These are phyloP conservation scores for Himalopsyche kuldschensis DNA, from an alignment of 2,888 invertebrate genomes.

Conservation along the genomic window DNA sequence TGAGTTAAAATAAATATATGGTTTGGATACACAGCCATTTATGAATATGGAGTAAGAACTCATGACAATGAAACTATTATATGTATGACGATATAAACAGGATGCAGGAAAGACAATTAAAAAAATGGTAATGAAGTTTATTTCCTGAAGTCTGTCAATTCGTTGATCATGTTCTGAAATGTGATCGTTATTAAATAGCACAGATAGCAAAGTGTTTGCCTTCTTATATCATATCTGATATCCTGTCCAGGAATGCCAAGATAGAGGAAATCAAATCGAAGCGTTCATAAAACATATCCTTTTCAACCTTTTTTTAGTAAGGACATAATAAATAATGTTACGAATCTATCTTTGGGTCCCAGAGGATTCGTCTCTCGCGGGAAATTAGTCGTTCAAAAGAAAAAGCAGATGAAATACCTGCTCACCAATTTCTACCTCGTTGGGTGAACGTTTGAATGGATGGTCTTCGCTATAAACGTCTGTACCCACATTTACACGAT, in stretches of 20 bases:
- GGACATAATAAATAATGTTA: conserved; percentile 14
- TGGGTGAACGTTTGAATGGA: background rate
- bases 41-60: too few relatives aligned
- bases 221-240: background rate
- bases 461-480: background rate
- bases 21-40: too few relatives aligned
- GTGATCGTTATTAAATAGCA: background rate
- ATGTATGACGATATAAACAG: too few relatives aligned
- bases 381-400: conserved; percentile 7
- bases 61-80: too few relatives aligned
- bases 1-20: too few relatives aligned
- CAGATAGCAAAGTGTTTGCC: background rate
- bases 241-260: background rate
- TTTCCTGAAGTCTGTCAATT: too few relatives aligned
- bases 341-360: conserved; percentile 10
- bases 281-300: background rate
- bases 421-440: background rate
- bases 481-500: background rate
- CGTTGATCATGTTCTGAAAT: background rate
- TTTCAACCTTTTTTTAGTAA: background rate
- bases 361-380: background rate
- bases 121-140: too few relatives aligned
- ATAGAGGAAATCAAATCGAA: background rate
- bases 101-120: too few relatives aligned
- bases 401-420: conserved; percentile 2